Evolutionary conservation across 1,140 invertebrate species (phyloP), one percentile per base, ranked within the genome.

Genomic region (Euborellia annulipes): DNA sequence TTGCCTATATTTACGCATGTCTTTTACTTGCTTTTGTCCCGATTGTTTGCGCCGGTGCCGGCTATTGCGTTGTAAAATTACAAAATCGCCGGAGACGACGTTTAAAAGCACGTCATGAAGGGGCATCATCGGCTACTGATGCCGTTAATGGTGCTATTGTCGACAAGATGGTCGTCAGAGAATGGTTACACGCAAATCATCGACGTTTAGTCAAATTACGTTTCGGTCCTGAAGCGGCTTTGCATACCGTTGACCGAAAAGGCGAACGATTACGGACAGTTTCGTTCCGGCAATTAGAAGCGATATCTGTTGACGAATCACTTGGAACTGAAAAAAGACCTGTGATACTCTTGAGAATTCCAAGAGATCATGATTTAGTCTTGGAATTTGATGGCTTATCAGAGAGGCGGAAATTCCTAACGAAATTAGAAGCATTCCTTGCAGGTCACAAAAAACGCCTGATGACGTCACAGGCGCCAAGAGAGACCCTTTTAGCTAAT

Each of bases 321-420:
- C 64, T 68, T n/a, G 58, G 69, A 17, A 79, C 81, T 47, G 88
- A 88, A 56, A 88, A 88, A 56, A 75, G 79, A 40, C 88, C 90
- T 0, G 72, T 94, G 58, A 72, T 95, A 1, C 61, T 94, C 7
- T 68, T 98, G 11, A 71, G 86, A 50, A 81, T 94, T 6, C 85
- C 86, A 1, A 76, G 84, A 43, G 93, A 97, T 68, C 92, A 98
- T 60, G 94, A 98, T 65, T 66, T 97, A 40, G 90, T 97, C n/a
- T 66, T 98, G 43, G 87, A 94, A 64, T 82, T 98, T 57, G 83
- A 90, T 56, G 84, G 81, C 0, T 66, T 83, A 27, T 75, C 76
- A 1, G 77, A 80, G 1, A 68, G 91, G 38, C 74, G 81, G 44
- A 90, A 92, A 58, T 96, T 98, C 57, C 71, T 93, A 13, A 73